These are phyloP conservation scores for Phalacrocorax pelagicus DNA, from an alignment of 2,113 vertebrate species.

Conservation along the genomic window DNA sequence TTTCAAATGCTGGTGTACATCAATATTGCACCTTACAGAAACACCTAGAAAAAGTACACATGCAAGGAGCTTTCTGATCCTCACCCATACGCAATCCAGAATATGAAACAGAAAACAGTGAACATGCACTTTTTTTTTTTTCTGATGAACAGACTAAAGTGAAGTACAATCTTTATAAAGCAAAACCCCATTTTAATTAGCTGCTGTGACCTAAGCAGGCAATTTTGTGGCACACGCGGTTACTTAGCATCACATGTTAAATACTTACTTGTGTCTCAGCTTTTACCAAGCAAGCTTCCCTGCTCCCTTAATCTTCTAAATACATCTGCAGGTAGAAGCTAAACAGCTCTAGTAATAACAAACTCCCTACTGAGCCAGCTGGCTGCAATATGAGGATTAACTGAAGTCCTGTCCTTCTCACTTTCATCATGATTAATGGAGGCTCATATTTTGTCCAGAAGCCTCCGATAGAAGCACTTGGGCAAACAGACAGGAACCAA, in stretches of 20 bases:
- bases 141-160: not conserved
- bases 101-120: not conserved
- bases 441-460: not conserved
- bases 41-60: not conserved
- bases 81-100: not conserved
- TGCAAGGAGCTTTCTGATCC: not conserved
- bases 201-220: not conserved
- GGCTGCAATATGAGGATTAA: not conserved
- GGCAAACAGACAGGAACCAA: not conserved
- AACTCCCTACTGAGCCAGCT: not conserved
- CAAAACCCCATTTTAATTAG: not conserved
- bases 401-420: not conserved
- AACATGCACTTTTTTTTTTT: not conserved
- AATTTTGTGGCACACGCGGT: not conserved
- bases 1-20: not conserved
- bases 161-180: not conserved
- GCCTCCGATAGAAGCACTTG: not conserved
- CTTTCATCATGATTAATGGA: not conserved
- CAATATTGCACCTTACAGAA: not conserved
- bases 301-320: not conserved
- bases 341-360: not conserved
- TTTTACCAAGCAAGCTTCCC: not conserved
- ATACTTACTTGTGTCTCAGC: not conserved
- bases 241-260: not conserved
- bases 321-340: not conserved